Base-by-base conservation (phyloP, 2,888 invertebrate genomes). In the Embidobia sp. region DNA sequence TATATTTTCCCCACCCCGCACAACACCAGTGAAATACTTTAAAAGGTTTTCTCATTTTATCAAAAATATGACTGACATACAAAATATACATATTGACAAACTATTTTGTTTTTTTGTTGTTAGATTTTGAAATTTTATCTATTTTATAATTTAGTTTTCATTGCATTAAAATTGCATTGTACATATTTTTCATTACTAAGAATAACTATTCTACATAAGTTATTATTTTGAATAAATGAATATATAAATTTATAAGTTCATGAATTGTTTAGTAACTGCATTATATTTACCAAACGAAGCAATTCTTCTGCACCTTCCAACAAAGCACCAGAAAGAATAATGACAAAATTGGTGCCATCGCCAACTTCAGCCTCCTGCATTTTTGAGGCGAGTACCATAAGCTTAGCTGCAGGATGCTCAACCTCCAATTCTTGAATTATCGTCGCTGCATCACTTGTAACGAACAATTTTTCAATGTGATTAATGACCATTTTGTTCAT, bases 401-500 rank as follows among this genome's bases (percentile, higher is more conserved):
- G 91, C 90, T 97, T 98, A 4, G 98, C 99, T 31, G 99, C 99
- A 31, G 99, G 99, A 90, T 99, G 99, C 89, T 99, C 98, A 18
- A 99, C 95, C 91, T 98, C 98, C 37, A 98, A 90, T 89, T 98
- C 98, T 79, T 95, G 93, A 83, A 99, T 95, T 77, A 99, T 99
- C 0, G 99, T 99, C 0, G 98, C 99, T 15, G 99, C 99, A 92
- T 99, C 99, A 89, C 97, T 99, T 0, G 99, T 99, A 2, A 99
- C 97, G 91, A 99, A 99, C 83, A 99, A 94, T 88, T 99, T 99
- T 86, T 98, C 98, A 81, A 99, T 93, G 89, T 99, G 98, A 90
- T 99, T 99, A 72, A 99, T 99, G 15, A 99, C 95, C 96, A 99
- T 98, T 92, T 99, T 99, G 90, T 99, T 99, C 96, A 96, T 96